phyloP scores from a whole-genome alignment of 2,888 invertebrate genomes.

The Spialia ferax region DNA sequence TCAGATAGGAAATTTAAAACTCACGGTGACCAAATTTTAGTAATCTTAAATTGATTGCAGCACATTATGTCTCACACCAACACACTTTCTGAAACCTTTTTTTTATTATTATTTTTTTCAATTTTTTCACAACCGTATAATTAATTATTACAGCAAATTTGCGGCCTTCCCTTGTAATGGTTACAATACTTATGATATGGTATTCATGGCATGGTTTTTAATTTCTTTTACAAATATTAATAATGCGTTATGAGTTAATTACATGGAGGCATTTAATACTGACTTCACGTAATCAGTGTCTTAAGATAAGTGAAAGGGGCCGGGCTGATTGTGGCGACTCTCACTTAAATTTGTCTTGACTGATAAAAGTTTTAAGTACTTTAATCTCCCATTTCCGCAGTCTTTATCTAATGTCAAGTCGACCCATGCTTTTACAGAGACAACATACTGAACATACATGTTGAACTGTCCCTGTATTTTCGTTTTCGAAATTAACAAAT shows the following conservation, averaged over 20 bases:
- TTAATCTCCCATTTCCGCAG: constrained; percentile 15
- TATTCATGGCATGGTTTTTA: too few relatives aligned
- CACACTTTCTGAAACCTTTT: not conserved
- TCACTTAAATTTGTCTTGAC: constrained; percentile 29
- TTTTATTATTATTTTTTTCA: not conserved
- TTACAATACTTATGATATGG: too few relatives aligned
- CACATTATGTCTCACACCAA: not conserved
- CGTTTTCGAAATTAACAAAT: too few relatives aligned
- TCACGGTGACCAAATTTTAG: not conserved
- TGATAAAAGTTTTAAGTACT: constrained; percentile 28
- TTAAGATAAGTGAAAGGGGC: constrained; percentile 24
- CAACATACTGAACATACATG: not conserved
- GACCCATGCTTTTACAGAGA: constrained; percentile 10
- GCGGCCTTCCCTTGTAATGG: not conserved
- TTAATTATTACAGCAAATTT: not conserved
- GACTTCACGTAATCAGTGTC: constrained; percentile 6
- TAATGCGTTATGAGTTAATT: not conserved
- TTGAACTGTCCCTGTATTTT: too few relatives aligned
- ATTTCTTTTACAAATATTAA: not conserved
- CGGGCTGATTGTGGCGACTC: constrained; percentile 1
- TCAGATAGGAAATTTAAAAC: not conserved
- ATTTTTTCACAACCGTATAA: too few relatives aligned
- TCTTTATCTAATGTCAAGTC: constrained; percentile 19
- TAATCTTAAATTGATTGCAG: not conserved
- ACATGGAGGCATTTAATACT: constrained; percentile 4